Conservation (phyloP, 2,113 vertebrate genomes). For the Lichenostomus cassidix region DNA sequence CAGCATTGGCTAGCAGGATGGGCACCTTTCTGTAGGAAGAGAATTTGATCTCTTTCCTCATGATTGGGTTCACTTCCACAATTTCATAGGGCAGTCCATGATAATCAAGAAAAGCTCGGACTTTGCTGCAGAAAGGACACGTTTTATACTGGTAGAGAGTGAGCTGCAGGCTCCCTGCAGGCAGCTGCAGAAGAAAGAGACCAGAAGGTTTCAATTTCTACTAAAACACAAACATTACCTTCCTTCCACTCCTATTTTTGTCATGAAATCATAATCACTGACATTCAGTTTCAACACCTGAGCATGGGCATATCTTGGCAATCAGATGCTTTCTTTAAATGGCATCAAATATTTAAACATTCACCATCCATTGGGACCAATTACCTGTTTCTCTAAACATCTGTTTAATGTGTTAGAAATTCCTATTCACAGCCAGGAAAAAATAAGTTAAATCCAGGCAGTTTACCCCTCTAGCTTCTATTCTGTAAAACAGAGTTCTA, state of each 20-base stretch:
- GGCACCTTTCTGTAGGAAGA: slow-evolving; percentile 95
- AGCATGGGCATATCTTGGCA: neutral
- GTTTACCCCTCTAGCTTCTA: neutral
- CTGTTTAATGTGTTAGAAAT: neutral
- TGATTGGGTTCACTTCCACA: slow-evolving; percentile 95
- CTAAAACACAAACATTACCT: neutral
- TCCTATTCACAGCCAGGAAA: neutral
- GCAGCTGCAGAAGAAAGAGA: slow-evolving; percentile 35
- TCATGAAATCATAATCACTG: neutral
- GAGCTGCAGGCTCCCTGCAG: slow-evolving; percentile 70
- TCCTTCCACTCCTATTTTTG: neutral
- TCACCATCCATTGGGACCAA: neutral
- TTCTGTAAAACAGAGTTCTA: neutral
- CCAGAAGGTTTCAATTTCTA: neutral
- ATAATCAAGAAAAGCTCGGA: slow-evolving; percentile 93
- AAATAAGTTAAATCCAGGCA: neutral
- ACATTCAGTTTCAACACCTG: neutral
- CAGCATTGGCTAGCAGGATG: slow-evolving; percentile 78
- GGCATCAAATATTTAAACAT: neutral
- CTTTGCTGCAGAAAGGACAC: slow-evolving; percentile 98
- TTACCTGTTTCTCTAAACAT: neutral
- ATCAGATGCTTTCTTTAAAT: neutral
- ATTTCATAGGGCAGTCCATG: slow-evolving; percentile 87
- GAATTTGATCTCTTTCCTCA: slow-evolving; percentile 93
- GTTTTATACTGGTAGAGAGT: slow-evolving; percentile 98